Evolutionary conservation across 53 echinoderm and acorn worm genomes (phyloP).

Genomic region (Pentamera pediparva): DNA sequence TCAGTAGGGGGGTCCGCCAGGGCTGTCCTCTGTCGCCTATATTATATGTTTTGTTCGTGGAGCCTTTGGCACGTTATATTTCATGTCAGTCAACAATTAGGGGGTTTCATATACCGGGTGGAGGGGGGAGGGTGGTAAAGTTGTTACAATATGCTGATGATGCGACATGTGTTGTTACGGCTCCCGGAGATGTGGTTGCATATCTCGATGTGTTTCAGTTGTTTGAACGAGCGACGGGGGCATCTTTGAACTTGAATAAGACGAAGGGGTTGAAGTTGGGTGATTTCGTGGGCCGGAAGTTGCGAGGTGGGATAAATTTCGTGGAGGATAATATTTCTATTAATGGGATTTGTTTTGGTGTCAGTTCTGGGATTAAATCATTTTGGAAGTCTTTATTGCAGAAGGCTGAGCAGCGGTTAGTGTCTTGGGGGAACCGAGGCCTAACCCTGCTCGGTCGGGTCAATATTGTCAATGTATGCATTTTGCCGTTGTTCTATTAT

Average conservation of each 20-base stretch:
- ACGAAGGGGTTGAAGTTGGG: constrained; percentile 13
- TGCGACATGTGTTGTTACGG: constrained; percentile 40
- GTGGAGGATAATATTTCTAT: background rate
- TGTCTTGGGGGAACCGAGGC: background rate
- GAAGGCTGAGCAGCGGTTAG: background rate
- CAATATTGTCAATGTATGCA: background rate
- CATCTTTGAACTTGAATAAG: constrained; percentile 16
- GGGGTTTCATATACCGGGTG: constrained; percentile 33
- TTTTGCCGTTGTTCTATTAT: constrained; percentile 1
- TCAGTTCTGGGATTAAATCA: background rate
- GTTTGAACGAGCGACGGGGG: constrained; percentile 28
- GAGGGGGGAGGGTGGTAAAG: constrained; percentile 28
- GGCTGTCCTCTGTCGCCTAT: constrained; percentile 39
- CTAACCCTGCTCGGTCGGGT: background rate
- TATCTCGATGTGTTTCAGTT: background rate
- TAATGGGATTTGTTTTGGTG: background rate
- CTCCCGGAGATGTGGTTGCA: background rate
- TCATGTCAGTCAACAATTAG: background rate
- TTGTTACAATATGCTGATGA: constrained; percentile 47
- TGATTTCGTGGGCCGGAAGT: background rate
- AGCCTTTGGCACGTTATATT: constrained; percentile 38
- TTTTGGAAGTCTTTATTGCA: background rate
- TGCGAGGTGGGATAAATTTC: background rate
- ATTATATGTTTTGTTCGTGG: constrained; percentile 44
- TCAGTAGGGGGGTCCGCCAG: constrained; percentile 30